A percentile compares a stretch with the other conserved stretches of the same genome.
These are phyloP conservation scores for Sandelia bainsii DNA, from an alignment of 2,797 vertebrate species.

Conservation along the genomic window DNA sequence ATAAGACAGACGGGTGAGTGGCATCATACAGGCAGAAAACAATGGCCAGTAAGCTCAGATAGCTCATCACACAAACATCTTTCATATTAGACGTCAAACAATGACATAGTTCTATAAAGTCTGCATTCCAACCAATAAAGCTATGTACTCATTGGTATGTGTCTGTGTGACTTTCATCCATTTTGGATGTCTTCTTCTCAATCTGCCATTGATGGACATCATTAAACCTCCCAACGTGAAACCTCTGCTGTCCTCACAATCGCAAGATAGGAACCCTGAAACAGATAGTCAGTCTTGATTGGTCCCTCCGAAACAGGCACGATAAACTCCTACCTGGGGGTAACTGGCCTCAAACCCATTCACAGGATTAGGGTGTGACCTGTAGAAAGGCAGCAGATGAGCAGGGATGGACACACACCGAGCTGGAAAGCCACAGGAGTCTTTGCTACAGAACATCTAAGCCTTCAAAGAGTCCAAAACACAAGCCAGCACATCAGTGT, in stretches of 20 bases:
- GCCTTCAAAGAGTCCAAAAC: conserved; percentile 60
- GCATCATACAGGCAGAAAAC: conserved; percentile 23
- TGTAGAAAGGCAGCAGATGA: conserved; percentile 72
- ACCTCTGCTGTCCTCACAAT: conserved; percentile 31
- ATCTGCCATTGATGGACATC: conserved; percentile 47
- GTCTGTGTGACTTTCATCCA: conserved; percentile 18
- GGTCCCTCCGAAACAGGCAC: conserved; percentile 72
- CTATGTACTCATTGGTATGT: background rate
- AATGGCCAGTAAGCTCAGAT: conserved; percentile 22
- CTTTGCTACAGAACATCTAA: conserved; percentile 74
- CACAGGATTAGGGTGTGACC: conserved; percentile 73
- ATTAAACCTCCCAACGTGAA: conserved; percentile 39
- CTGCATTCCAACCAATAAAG: conserved; percentile 1
- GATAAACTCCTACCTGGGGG: conserved; percentile 67
- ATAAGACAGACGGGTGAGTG: conserved; percentile 16
- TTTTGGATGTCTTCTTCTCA: conserved; percentile 38
- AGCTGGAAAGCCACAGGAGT: conserved; percentile 69
- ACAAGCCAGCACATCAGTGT: conserved; percentile 54
- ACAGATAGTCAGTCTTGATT: conserved; percentile 70
- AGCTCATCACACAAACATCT: conserved; percentile 33
- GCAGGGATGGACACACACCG: conserved; percentile 75
- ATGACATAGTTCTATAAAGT: conserved; percentile 33
- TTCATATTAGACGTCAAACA: conserved; percentile 44
- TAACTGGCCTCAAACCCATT: conserved; percentile 53
- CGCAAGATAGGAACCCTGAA: conserved; percentile 29